Percentiles rank a stretch among this genome's conserved stretches.
Evolutionary conservation across 2,113 vertebrate species (phyloP).

Genomic region (Salvelinus alpinus): DNA sequence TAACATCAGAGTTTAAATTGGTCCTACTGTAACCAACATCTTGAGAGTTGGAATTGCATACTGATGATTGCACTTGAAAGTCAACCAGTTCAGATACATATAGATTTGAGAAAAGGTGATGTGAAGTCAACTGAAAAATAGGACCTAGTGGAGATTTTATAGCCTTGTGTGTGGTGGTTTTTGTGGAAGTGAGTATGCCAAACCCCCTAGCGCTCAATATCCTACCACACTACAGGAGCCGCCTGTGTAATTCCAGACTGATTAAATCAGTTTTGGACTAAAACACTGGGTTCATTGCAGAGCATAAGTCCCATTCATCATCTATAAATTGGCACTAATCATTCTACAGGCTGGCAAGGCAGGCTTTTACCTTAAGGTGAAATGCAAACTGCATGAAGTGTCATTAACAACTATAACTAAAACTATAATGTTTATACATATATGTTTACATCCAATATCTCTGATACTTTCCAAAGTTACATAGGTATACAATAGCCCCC

Average conservation of each 20-base stretch:
- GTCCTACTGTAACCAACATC: no score
- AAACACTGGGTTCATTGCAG: background rate
- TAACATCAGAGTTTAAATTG: background rate
- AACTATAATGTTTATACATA: no score
- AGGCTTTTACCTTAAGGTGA: no score
- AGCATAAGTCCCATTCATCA: background rate
- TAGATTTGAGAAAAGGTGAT: background rate
- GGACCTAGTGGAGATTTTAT: background rate
- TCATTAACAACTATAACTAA: no score
- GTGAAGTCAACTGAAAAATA: background rate
- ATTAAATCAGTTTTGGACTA: background rate
- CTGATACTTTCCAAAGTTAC: background rate
- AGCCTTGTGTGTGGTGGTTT: background rate
- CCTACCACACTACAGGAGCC: background rate
- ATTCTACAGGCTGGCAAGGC: no score
- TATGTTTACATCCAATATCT: background rate
- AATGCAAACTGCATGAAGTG: no score
- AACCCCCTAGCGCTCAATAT: background rate
- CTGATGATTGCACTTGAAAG: background rate
- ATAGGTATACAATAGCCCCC: no score
- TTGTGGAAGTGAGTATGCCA: background rate
- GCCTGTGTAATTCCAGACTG: background rate
- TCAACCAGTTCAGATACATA: background rate
- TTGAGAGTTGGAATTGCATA: background rate
- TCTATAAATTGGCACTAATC: no score